Evolutionary conservation across 2,113 vertebrate genomes (phyloP).

Genomic region (Campylomormyrus tamandua): DNA sequence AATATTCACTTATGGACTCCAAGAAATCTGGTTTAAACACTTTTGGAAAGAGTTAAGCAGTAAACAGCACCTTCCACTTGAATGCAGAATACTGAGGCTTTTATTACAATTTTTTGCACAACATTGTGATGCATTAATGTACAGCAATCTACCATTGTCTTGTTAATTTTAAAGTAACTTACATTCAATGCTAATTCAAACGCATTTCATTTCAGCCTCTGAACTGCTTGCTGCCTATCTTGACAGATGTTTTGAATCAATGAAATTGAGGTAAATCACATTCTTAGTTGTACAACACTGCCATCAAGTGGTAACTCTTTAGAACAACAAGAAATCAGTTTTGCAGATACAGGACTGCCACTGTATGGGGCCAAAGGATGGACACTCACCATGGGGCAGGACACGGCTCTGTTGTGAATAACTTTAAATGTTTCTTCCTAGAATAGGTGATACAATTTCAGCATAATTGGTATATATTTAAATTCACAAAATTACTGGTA

Average conservation of each 20-base stretch:
- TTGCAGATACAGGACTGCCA: neutral
- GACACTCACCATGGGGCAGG: conserved; percentile 71
- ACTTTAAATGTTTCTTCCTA: conserved; percentile 76
- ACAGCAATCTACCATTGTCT: neutral
- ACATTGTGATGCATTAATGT: neutral
- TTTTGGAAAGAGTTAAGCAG: neutral
- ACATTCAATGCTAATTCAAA: neutral
- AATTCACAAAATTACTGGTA: neutral
- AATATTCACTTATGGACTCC: neutral
- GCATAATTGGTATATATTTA: neutral
- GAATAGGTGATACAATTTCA: conserved; percentile 25
- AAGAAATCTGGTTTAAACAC: neutral
- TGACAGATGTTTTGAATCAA: neutral
- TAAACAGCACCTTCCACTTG: neutral
- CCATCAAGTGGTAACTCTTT: conserved; percentile 24
- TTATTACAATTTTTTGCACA: neutral
- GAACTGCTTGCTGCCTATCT: neutral
- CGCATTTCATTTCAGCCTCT: neutral
- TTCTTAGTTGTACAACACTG: conserved; percentile 18
- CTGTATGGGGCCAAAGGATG: neutral
- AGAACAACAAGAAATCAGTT: neutral
- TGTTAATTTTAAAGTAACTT: neutral
- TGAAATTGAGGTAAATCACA: neutral
- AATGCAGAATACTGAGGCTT: neutral
- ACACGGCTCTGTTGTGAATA: conserved; percentile 66